A percentile compares a stretch with the other conserved stretches of the same genome.
phyloP scores from a whole-genome alignment of 2,113 vertebrate species.

The Sciurus niger region DNA sequence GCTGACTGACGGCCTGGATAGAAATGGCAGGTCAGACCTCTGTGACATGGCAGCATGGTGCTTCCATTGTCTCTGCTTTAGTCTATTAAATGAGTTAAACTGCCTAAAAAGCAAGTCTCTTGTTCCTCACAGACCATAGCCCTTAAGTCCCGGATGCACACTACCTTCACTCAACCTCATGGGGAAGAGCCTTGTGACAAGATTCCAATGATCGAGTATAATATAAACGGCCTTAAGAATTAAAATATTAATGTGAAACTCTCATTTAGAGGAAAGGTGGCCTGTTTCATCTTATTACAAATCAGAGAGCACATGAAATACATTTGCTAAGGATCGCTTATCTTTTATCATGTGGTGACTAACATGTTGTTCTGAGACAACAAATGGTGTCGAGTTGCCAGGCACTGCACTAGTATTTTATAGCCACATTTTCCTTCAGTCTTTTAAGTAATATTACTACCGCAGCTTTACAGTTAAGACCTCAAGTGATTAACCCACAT shows the following conservation, averaged over 20 bases:
- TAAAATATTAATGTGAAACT: constrained; percentile 2
- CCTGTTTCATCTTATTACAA: background rate
- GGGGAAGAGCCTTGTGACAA: background rate
- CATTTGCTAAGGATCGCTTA: constrained; percentile 18
- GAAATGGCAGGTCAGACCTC: background rate
- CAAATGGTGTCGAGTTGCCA: background rate
- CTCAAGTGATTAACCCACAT: background rate
- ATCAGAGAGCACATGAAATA: constrained; percentile 16
- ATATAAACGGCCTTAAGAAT: background rate
- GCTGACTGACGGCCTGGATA: background rate
- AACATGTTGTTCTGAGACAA: constrained; percentile 14
- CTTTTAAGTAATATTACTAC: constrained; percentile 12
- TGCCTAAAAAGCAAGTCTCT: background rate
- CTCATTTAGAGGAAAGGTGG: background rate
- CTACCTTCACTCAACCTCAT: background rate
- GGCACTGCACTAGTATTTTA: background rate
- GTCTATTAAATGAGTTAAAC: background rate
- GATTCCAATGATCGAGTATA: background rate
- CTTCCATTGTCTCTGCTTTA: background rate
- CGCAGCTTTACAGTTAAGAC: background rate
- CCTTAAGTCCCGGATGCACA: background rate
- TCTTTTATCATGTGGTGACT: constrained; percentile 40
- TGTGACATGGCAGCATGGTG: background rate
- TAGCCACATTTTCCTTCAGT: background rate
- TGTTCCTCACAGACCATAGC: background rate